A percentile compares a stretch with the other conserved stretches of the same genome.
These are phyloP conservation scores for Ceryle rudis DNA, from an alignment of 2,797 vertebrate genomes.

Conservation along the genomic window DNA sequence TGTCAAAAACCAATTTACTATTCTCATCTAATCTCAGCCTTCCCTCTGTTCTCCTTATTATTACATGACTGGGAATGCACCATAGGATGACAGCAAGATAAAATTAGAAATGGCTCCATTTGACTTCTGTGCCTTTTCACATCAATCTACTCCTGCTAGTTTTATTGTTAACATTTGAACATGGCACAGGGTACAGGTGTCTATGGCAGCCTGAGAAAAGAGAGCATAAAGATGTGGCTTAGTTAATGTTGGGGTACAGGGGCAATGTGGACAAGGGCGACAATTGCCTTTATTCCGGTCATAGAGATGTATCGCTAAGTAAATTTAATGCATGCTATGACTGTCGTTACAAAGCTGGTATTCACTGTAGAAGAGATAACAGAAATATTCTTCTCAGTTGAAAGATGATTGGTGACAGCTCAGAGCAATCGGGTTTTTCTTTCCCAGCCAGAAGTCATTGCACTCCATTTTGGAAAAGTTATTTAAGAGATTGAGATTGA, in stretches of 20 bases:
- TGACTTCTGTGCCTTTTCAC: conserved; percentile 38
- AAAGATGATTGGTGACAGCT: background rate
- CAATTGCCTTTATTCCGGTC: background rate
- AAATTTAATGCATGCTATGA: background rate
- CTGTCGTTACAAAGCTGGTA: background rate
- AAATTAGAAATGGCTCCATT: conserved; percentile 45
- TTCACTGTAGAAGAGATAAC: background rate
- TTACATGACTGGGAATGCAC: background rate
- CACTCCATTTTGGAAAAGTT: background rate
- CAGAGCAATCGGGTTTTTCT: background rate
- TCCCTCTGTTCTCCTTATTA: conserved; percentile 37
- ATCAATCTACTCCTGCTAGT: background rate
- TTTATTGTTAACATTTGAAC: background rate
- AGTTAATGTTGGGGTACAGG: background rate
- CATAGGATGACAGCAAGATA: conserved; percentile 36
- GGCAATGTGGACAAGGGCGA: background rate
- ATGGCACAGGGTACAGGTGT: background rate
- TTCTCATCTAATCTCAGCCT: conserved; percentile 45
- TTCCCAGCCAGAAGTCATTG: background rate
- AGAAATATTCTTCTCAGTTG: background rate
- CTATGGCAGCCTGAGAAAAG: background rate
- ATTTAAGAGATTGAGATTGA: background rate
- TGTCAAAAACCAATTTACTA: conserved; percentile 59
- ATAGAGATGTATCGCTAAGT: background rate
- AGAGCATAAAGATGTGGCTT: background rate